Percentiles rank a stretch among this genome's conserved stretches.
These are phyloP conservation scores for Phlogophora meticulosa DNA, from an alignment of 2,888 invertebrate genomes.

Conservation along the genomic window DNA sequence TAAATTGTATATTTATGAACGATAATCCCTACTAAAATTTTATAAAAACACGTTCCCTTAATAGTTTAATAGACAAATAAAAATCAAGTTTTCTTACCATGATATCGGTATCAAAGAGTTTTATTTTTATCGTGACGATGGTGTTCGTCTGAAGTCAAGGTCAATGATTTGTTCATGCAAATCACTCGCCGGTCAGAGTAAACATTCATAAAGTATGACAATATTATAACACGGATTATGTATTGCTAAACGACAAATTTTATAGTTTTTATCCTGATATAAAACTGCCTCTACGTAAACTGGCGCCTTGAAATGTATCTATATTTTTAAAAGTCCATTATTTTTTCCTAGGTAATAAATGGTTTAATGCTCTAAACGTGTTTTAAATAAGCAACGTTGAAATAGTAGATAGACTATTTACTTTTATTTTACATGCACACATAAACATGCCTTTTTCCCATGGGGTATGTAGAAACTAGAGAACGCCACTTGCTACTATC, in stretches of 20 bases:
- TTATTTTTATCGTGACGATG: slow-evolving; percentile 58
- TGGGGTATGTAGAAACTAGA: too few species aligned
- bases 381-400: background rate
- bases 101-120: slow-evolving; percentile 49
- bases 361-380: background rate
- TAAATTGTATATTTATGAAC: slow-evolving; percentile 30
- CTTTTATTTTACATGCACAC: background rate
- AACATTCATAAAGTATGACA: slow-evolving; percentile 55
- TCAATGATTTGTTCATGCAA: slow-evolving; percentile 68
- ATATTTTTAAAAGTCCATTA: background rate
- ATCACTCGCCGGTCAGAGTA: slow-evolving; percentile 58
- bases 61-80: slow-evolving; percentile 28
- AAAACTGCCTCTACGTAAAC: slow-evolving; percentile 9
- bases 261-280: slow-evolving; percentile 21
- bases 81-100: slow-evolving; percentile 41
- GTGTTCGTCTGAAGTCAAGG: slow-evolving; percentile 65
- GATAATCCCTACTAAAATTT: slow-evolving; percentile 31
- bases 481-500: too few species aligned
- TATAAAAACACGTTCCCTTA: slow-evolving; percentile 46
- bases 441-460: background rate
- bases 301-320: slow-evolving; percentile 16
- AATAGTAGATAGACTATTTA: background rate
- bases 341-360: slow-evolving; percentile 1
- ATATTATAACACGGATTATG: slow-evolving; percentile 58
- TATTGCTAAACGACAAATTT: slow-evolving; percentile 46